phyloP scores from a whole-genome alignment of 2,888 invertebrate species.

The Melikaiella ostensackeni region DNA sequence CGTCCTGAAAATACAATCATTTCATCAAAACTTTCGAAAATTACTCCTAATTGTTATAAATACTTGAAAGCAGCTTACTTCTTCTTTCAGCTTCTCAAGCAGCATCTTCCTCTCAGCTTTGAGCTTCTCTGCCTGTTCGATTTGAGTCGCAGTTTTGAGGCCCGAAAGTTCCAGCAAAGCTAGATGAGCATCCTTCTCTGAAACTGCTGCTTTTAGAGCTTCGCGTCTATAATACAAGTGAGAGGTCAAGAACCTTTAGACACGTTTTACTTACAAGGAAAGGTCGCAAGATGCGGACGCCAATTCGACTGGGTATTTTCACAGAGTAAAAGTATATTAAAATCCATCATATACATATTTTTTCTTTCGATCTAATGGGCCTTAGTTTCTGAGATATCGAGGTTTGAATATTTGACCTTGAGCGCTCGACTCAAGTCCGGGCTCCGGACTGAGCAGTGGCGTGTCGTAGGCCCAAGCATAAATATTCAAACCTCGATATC shows the following conservation, averaged over 20 bases:
- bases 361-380: no score
- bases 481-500: no score
- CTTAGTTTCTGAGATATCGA: no score
- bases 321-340: no score
- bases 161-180: slow-evolving; percentile 89
- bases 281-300: no score
- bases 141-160: slow-evolving; percentile 82
- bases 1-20: slow-evolving; percentile 60
- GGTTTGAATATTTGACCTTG: no score
- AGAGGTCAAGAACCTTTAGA: background rate
- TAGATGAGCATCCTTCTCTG: slow-evolving; percentile 93
- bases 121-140: slow-evolving; percentile 83
- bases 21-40: background rate
- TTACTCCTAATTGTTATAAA: background rate
- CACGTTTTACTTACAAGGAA: background rate
- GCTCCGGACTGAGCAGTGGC: no score
- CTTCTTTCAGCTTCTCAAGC: slow-evolving; percentile 84
- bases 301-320: no score
- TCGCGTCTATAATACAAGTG: slow-evolving; percentile 83
- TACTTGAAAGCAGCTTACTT: slow-evolving; percentile 78
- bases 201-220: slow-evolving; percentile 88
- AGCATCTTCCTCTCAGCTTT: slow-evolving; percentile 85
- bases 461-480: no score
- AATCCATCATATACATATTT: no score
- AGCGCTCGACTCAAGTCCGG: no score